These are phyloP conservation scores for Phylloscopus trochilus DNA, from an alignment of 2,113 vertebrate species.

Conservation along the genomic window DNA sequence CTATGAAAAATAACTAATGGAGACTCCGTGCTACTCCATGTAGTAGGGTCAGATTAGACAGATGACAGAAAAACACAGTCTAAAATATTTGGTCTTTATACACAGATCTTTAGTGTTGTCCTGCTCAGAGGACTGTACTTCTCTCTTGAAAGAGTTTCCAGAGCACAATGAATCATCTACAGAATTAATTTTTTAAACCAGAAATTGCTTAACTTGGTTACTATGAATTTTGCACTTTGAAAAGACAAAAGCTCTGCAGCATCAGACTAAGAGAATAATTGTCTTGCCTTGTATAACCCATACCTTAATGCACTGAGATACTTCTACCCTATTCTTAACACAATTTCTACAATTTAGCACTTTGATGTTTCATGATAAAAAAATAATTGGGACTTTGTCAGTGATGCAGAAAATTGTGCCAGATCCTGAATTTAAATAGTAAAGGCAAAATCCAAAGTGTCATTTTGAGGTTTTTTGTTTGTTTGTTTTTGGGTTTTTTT, in stretches of 20 bases:
- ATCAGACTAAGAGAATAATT: not conserved
- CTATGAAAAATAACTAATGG: not conserved
- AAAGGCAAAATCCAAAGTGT: not conserved
- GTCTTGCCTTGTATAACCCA: not conserved
- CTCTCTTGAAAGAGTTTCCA: not conserved
- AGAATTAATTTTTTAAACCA: not conserved
- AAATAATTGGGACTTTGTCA: not conserved
- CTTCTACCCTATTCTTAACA: not conserved
- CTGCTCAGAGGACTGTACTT: not conserved
- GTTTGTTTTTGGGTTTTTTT: too few relatives aligned
- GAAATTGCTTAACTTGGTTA: not conserved
- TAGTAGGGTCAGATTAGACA: not conserved
- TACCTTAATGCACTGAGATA: not conserved
- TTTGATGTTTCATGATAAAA: not conserved
- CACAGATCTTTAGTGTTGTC: not conserved
- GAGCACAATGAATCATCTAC: not conserved
- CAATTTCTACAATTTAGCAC: not conserved
- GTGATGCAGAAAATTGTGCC: not conserved
- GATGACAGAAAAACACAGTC: not conserved
- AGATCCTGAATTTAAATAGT: not conserved
- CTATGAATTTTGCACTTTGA: not conserved
- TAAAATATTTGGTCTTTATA: not conserved
- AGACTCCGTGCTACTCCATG: not conserved
- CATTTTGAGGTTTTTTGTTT: not conserved
- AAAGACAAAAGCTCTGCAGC: not conserved